A percentile compares a stretch with the other conserved stretches of the same genome.
Evolutionary conservation across 2,797 vertebrate genomes (phyloP).

Genomic region (Erethizon dorsatum): DNA sequence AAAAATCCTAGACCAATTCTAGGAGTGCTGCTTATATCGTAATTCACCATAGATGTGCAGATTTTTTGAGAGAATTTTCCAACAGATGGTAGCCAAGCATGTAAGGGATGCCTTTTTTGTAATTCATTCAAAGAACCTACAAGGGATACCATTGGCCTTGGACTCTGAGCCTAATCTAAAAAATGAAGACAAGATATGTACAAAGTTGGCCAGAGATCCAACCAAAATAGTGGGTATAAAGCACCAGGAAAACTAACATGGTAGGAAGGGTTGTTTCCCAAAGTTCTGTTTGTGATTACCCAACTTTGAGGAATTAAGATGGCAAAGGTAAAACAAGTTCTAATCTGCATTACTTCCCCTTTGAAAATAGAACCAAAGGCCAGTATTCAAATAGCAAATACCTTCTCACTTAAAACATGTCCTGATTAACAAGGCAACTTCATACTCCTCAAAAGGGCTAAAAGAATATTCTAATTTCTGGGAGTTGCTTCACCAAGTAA

Average conservation of each 20-base stretch:
- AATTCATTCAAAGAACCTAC: neutral
- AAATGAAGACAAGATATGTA: constrained; percentile 13
- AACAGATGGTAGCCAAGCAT: neutral
- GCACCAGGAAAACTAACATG: neutral
- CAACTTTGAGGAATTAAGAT: neutral
- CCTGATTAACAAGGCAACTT: constrained; percentile 14
- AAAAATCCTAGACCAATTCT: neutral
- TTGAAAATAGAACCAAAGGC: constrained; percentile 42
- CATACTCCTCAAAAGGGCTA: neutral
- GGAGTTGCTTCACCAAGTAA: neutral
- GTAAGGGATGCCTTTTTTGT: neutral
- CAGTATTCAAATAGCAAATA: neutral
- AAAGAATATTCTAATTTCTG: constrained; percentile 23
- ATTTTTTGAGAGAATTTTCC: neutral
- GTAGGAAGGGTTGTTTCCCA: neutral
- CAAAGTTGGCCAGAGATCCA: neutral
- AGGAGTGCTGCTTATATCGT: neutral
- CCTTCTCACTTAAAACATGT: neutral
- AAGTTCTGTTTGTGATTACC: constrained; percentile 23
- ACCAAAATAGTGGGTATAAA: neutral
- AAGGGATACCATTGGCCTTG: neutral
- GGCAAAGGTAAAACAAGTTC: neutral
- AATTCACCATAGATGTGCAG: neutral
- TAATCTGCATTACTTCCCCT: neutral
- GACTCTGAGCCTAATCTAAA: constrained; percentile 12